phyloP scores from a whole-genome alignment of 23 tunicate genomes.

The Halocynthia aurantium region DNA sequence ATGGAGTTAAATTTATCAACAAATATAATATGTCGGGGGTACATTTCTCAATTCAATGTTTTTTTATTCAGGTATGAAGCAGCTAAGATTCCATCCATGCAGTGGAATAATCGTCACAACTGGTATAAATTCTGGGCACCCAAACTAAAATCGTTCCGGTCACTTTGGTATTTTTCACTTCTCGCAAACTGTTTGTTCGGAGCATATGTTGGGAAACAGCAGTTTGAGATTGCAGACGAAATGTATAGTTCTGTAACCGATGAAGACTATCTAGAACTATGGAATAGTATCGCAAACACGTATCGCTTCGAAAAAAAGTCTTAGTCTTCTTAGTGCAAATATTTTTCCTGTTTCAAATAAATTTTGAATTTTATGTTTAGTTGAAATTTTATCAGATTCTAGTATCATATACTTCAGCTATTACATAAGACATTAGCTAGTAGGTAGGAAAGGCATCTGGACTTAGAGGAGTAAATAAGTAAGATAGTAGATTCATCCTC shows the following conservation, averaged over 20 bases:
- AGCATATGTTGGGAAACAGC: not conserved
- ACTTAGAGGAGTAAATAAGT: no score
- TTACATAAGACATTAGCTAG: no score
- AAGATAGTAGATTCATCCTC: no score
- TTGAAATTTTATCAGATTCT: no score
- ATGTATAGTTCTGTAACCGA: constrained; percentile 4
- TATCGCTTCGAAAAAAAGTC: no score
- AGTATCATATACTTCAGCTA: no score
- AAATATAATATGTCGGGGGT: no score
- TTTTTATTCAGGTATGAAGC: not conserved
- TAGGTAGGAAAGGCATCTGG: no score
- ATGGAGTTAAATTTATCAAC: not conserved
- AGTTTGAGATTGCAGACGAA: not conserved
- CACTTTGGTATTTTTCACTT: not conserved
- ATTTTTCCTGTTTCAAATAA: not conserved
- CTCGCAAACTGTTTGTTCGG: not conserved
- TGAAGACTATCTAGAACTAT: not conserved
- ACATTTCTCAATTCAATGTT: not conserved
- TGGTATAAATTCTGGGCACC: not conserved
- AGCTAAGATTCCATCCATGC: not conserved
- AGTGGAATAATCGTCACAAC: not conserved
- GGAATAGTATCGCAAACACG: no score
- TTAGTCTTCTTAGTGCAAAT: no score
- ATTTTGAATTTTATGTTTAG: not conserved
- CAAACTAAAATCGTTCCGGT: not conserved